phyloP scores from a whole-genome alignment of 2,888 invertebrate species.

The Craniophora ligustri region DNA sequence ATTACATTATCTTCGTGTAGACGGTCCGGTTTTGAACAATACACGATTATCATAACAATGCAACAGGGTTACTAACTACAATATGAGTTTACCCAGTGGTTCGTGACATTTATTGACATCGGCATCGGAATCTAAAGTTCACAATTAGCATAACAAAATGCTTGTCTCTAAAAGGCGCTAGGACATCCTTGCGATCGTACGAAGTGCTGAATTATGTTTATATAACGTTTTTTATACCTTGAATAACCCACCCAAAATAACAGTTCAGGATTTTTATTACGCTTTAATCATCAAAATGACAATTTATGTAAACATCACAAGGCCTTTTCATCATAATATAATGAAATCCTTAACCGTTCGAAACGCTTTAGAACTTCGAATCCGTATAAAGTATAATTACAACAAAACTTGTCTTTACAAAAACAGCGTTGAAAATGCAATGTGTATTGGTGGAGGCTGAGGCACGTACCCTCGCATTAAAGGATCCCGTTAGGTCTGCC shows the following conservation, averaged over 20 bases:
- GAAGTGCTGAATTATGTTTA: conserved; percentile 2
- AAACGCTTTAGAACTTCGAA: conserved; percentile 14
- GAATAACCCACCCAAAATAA: background rate
- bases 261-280: conserved; percentile 3
- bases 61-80: conserved; percentile 46
- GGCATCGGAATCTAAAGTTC: conserved; percentile 50
- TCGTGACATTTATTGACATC: conserved; percentile 57
- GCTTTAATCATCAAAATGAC: background rate
- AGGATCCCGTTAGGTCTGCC: conserved; percentile 71
- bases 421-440: conserved; percentile 57
- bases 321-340: background rate
- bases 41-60: conserved; percentile 63
- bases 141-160: conserved; percentile 57
- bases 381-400: conserved; percentile 25
- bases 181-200: conserved; percentile 8
- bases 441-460: conserved; percentile 55
- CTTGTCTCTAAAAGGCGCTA: conserved; percentile 41
- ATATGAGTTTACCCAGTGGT: conserved; percentile 48
- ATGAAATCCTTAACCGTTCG: background rate
- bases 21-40: conserved; percentile 52
- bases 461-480: conserved; percentile 66
- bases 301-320: no score
- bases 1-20: conserved; percentile 42
- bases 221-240: conserved; percentile 10
- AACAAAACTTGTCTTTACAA: conserved; percentile 46